A percentile compares a stretch with the other conserved stretches of the same genome.
These are phyloP conservation scores for Bemisia tabaci DNA, from an alignment of 1,140 invertebrate species.

Conservation along the genomic window DNA sequence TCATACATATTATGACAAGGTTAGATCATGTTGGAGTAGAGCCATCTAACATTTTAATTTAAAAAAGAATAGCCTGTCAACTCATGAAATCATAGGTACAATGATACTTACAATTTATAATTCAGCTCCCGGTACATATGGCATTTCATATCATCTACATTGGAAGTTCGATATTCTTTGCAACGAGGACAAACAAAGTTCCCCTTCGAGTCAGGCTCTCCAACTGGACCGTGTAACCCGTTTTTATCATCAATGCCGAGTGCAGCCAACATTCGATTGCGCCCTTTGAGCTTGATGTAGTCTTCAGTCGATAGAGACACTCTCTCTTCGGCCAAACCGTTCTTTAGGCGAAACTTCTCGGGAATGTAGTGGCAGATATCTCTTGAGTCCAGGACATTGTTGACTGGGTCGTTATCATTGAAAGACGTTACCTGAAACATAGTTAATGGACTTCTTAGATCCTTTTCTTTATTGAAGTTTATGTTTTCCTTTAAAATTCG, in stretches of 20 bases:
- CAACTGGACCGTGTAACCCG: not conserved
- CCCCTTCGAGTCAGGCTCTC: not conserved
- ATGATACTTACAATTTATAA: not conserved
- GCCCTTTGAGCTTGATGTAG: not conserved
- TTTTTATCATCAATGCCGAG: not conserved
- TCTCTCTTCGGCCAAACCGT: not conserved
- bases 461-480: too few relatives aligned
- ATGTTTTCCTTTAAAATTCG: too few relatives aligned
- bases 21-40: too few relatives aligned
- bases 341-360: not conserved
- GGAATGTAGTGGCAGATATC: not conserved
- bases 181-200: not conserved
- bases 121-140: not conserved
- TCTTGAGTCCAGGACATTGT: not conserved
- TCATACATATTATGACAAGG: too few relatives aligned
- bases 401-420: not conserved
- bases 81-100: too few relatives aligned
- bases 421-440: too few relatives aligned
- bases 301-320: not conserved
- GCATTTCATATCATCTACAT: not conserved
- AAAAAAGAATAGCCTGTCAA: too few relatives aligned
- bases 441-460: too few relatives aligned
- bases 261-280: not conserved
- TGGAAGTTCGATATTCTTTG: not conserved
- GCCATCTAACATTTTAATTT: too few relatives aligned